phyloP scores from a whole-genome alignment of 2,797 vertebrate species.

The Spea hammondii region DNA sequence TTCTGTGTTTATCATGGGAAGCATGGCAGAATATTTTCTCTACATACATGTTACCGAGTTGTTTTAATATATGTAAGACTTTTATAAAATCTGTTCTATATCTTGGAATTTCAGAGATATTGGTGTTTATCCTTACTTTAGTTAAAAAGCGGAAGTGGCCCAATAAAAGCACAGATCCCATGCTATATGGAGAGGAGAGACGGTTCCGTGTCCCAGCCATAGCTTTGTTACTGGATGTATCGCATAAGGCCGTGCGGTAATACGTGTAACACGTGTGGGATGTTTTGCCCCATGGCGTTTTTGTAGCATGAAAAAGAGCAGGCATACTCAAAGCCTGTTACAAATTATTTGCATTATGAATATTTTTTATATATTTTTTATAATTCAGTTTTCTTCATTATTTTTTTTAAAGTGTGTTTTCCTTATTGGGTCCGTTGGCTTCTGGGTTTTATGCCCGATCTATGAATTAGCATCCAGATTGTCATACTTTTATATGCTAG shows the following conservation, averaged over 20 bases:
- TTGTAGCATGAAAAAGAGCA: conserved; percentile 40
- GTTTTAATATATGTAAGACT: too few species aligned
- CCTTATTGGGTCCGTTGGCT: neutral
- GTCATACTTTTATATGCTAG: conserved; percentile 8
- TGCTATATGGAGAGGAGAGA: neutral
- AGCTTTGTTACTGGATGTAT: too few species aligned
- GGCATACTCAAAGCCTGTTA: conserved; percentile 3
- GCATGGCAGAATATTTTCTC: neutral
- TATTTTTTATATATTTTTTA: conserved; percentile 10
- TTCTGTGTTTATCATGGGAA: too few species aligned
- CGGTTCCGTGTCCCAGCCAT: neutral
- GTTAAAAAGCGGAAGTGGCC: neutral
- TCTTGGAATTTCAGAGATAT: neutral
- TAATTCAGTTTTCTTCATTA: neutral
- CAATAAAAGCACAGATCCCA: neutral
- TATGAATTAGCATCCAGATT: conserved; percentile 24
- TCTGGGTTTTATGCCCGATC: conserved; percentile 9
- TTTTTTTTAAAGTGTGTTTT: neutral
- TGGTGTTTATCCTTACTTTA: neutral
- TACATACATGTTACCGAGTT: neutral
- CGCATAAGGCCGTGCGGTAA: too few species aligned
- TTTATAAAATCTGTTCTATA: too few species aligned
- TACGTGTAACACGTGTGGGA: neutral
- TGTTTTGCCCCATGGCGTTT: neutral
- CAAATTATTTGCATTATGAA: neutral